Evolutionary conservation across 2,888 invertebrate species (phyloP).

Genomic region (Tribolium freemani): DNA sequence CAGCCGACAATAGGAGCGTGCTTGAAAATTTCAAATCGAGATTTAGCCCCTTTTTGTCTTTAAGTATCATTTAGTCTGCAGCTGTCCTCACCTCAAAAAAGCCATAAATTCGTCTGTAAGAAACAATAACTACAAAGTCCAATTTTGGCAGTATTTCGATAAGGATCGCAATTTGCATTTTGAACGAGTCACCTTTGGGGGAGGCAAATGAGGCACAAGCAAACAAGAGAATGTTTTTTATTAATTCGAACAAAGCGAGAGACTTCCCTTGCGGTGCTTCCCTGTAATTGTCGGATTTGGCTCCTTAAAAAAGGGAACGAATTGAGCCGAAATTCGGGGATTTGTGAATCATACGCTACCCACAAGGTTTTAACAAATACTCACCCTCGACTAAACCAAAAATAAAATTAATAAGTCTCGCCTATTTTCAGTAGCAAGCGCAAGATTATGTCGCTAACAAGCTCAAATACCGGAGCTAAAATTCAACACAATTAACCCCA

Average conservation of each 20-base stretch:
- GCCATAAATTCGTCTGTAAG: conserved; percentile 7
- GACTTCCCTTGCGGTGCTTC: conserved; percentile 18
- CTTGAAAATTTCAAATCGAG: conserved; percentile 44
- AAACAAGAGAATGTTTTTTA: conserved; percentile 33
- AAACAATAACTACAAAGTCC: conserved; percentile 35
- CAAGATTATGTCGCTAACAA: conserved; percentile 13
- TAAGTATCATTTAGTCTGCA: conserved; percentile 38
- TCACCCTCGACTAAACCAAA: neutral
- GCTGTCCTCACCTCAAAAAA: conserved; percentile 31
- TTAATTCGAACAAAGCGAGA: conserved; percentile 36
- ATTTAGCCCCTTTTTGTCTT: conserved; percentile 44
- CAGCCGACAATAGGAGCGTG: conserved; percentile 41
- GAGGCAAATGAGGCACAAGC: conserved; percentile 34
- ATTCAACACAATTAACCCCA: conserved; percentile 35
- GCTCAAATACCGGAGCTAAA: conserved; percentile 29
- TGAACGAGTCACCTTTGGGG: conserved; percentile 34
- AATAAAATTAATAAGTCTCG: neutral
- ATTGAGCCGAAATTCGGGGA: conserved; percentile 5
- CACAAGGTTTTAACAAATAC: conserved; percentile 2
- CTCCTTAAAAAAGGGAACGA: conserved; percentile 29
- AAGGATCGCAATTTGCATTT: conserved; percentile 42
- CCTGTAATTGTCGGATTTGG: conserved; percentile 29
- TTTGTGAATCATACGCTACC: conserved; percentile 3
- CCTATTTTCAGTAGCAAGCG: neutral
- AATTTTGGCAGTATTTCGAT: conserved; percentile 39